Percentiles rank a stretch among this genome's conserved stretches.
Evolutionary conservation across 2,888 invertebrate species (phyloP).

Genomic region (Parnassius glacialis): DNA sequence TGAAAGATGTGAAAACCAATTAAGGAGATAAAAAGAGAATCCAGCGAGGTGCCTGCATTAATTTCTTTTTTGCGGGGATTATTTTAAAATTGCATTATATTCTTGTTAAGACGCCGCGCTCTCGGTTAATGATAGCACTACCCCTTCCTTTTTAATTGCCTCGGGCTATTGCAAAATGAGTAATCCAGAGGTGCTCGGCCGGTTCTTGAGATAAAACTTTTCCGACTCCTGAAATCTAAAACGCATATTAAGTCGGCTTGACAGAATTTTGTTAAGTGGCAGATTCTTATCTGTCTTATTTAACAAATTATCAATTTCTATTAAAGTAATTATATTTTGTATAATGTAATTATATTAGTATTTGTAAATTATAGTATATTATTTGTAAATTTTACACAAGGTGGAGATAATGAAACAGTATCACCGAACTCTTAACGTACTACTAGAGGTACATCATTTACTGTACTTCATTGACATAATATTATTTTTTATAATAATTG

Average conservation of each 20-base stretch:
- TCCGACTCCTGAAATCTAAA: constrained; percentile 49
- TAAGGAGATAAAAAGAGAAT: constrained; percentile 81
- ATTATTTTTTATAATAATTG: too few species aligned
- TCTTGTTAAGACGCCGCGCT: constrained; percentile 77
- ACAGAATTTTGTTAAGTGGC: constrained; percentile 15
- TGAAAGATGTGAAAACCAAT: constrained; percentile 82
- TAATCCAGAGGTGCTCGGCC: constrained; percentile 73
- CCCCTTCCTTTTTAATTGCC: constrained; percentile 80
- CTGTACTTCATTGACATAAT: too few species aligned
- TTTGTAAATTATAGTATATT: too few species aligned
- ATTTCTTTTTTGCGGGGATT: constrained; percentile 81
- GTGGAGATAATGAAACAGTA: too few species aligned
- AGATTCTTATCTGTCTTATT: constrained; percentile 14
- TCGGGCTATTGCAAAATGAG: constrained; percentile 78
- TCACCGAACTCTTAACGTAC: too few species aligned
- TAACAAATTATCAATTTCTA: too few species aligned
- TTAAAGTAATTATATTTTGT: too few species aligned
- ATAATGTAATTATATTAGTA: too few species aligned
- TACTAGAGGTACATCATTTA: too few species aligned
- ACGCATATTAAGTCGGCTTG: constrained; percentile 35
- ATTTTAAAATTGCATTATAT: constrained; percentile 82
- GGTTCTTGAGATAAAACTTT: constrained; percentile 67
- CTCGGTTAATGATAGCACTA: constrained; percentile 78
- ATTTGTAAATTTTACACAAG: too few species aligned
- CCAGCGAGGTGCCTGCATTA: constrained; percentile 80